Base-by-base conservation (phyloP, 1,140 invertebrate genomes). In the Zaprionus gabonicus region DNA sequence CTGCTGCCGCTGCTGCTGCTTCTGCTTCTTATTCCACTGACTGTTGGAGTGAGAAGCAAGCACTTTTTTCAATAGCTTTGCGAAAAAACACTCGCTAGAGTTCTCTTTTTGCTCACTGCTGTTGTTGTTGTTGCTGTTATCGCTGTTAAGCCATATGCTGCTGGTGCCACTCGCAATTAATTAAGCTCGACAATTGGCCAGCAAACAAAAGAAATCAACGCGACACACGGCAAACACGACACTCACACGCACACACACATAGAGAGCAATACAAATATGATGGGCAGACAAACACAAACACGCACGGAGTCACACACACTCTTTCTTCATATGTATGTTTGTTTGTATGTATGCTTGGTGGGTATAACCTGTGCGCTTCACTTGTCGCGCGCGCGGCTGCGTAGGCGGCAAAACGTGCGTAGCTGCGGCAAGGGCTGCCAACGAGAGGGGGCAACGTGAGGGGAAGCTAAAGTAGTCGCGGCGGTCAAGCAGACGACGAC, bases 151-250 rank as follows among this genome's bases (percentile, higher is more conserved):
- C 82, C 82, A 81, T 82, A 71, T 78, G 82, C 69, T 72, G 85
- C 82, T 87, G 63, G 80, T 78, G 82, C 71, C 69, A 84, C 82
- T 87, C 63, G 80, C 80, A 80, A 87, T 87, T 85, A 86, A 86
- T 86, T 87, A 82, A 77, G 77, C 72, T 58, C 76, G 71, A 86
- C 83, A 87, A 87, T 87, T 82, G 80, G 70, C 51, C 72, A 76
- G 80, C 83, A 86, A 86, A 82, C 76, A 85, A 86, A 87, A 80
- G 83, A 79, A 86, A 87, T 80, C 62, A 70, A 75, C 60, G 66
- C 51, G 55, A 56, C 76, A 80, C 76, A 87, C 80, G 44, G 59
- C 67, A 60, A 73, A 69, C 72, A 63, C 69, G 63, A 63, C 44
- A 69, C 55, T 59, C 55, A 71, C 63, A 80, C 55, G 44, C 65